These are phyloP conservation scores for Clistopyga incitator DNA, from an alignment of 2,888 invertebrate genomes.

Conservation along the genomic window DNA sequence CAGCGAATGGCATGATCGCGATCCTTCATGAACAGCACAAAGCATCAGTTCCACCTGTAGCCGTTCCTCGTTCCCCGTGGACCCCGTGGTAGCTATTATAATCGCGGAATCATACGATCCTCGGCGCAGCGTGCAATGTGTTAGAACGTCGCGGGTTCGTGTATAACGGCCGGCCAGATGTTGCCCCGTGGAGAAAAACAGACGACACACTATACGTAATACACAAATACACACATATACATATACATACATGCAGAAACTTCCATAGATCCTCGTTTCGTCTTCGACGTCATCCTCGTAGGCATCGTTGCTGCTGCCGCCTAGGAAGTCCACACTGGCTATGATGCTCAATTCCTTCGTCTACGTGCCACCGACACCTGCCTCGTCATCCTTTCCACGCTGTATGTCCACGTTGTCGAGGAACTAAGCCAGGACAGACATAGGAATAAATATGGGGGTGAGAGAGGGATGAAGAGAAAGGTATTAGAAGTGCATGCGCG, in stretches of 20 bases:
- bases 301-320: conserved; percentile 70
- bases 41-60: conserved; percentile 51
- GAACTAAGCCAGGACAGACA: conserved; percentile 26
- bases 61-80: conserved; percentile 24
- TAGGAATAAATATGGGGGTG: conserved; percentile 25
- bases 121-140: conserved; percentile 22
- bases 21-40: conserved; percentile 24
- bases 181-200: conserved; percentile 68
- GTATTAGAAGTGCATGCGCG: conserved; percentile 17
- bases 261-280: conserved; percentile 39
- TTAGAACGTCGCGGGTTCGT: conserved; percentile 68
- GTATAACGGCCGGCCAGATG: conserved; percentile 80
- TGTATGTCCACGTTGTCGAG: conserved; percentile 23
- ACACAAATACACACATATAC: conserved; percentile 24
- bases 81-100: conserved; percentile 66
- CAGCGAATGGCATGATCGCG: conserved; percentile 21
- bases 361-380: conserved; percentile 77
- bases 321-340: conserved; percentile 75
- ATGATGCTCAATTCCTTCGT: conserved; percentile 51
- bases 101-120: conserved; percentile 78
- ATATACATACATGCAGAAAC: neutral
- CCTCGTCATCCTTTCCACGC: conserved; percentile 76
- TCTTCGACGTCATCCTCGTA: conserved; percentile 56
- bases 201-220: conserved; percentile 41
- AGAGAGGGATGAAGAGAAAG: conserved; percentile 64